Percentiles rank a stretch among this genome's conserved stretches.
Conservation (phyloP, 30 jellyfish, hydroid and myxozoan genomes). For the Hydractinia symbiolongicarpus region DNA sequence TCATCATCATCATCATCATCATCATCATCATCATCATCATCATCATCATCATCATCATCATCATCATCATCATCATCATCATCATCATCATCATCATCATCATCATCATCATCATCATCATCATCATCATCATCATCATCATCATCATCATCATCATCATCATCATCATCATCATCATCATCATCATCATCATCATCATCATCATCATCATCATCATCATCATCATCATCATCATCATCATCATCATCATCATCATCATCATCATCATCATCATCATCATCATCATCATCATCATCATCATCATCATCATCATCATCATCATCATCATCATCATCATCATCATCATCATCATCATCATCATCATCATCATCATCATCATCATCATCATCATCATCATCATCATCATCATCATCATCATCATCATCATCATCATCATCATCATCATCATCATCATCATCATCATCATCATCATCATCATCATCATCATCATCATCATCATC, state of each 20-base stretch:
- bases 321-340: neutral
- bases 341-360: neutral
- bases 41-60: no score
- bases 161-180: neutral
- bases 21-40: no score
- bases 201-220: slow-evolving; percentile 25
- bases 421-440: slow-evolving; percentile 1
- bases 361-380: neutral
- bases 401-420: slow-evolving; percentile 3
- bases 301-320: neutral
- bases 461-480: slow-evolving; percentile 7
- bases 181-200: slow-evolving; percentile 26
- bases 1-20: no score
- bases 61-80: no score
- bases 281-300: neutral
- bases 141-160: neutral
- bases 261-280: neutral
- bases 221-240: slow-evolving; percentile 33
- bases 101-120: neutral
- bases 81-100: neutral
- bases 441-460: slow-evolving; percentile 7
- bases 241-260: slow-evolving; percentile 28
- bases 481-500: no score
- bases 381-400: neutral
- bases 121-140: neutral